Base-by-base conservation (phyloP, 2,113 vertebrate species). In the Penelope pileata region DNA sequence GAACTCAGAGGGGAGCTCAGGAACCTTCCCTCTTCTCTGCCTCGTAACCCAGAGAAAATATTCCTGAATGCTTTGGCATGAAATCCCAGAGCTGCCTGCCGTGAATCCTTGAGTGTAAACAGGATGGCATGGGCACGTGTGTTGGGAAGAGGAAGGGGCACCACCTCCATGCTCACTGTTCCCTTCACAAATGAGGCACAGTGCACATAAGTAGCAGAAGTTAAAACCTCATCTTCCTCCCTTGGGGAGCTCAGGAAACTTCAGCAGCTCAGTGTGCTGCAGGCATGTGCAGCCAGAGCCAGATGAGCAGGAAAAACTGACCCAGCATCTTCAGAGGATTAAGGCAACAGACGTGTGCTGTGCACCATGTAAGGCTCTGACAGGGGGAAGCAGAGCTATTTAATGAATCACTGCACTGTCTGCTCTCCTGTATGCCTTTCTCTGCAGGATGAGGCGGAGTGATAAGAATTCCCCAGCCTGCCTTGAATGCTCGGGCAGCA, bases 231-330 rank as follows among this genome's bases (percentile, higher is more conserved):
- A 0, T 27, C 34, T 83, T 38, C 58, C 24, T 56, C 48, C 79
- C 83, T 36, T 0, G 6, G 34, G 63, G 30, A 93, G 43, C 73
- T 53, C 5, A 1, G 83, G 76, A 53, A 83, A 19, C 19, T 30
- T 23, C 7, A 5, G 66, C 22, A 14, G 62, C 53, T 87, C 66
- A 24, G 0, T 1, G 32, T 0, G 0, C 60, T 0, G 3, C 38
- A n/a, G 75, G 47, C 32, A 1, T 12, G 9, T 82, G 84, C 53
- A 62, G 83, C 72, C 59, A 36, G 80, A 94, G 73, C 26, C 93
- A 88, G 84, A 83, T 54, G 93, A 90, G 17, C 63, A 90, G 91
- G 93, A 95, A 95, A 94, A 91, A 86, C 90, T 93, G 91, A 95
- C 85, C 82, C 88, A 91, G 76, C 64, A 75, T 94, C 88, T 94